Evolutionary conservation across 2,888 invertebrate genomes (phyloP).

Genomic region (Chydorus sphaericus): DNA sequence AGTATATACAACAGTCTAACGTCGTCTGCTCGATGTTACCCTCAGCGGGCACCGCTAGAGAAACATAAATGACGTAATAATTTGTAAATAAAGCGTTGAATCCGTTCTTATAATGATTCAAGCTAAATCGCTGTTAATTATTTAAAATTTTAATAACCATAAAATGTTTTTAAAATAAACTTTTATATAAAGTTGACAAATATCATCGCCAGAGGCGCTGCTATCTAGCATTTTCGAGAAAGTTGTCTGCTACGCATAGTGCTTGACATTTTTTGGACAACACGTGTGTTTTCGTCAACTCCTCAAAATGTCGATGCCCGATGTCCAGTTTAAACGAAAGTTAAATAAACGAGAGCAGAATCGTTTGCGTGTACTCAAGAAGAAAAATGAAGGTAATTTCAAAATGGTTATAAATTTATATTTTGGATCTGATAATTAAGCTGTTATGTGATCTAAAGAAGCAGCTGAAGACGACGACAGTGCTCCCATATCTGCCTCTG

Average conservation of each 20-base stretch:
- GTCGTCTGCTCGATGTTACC: too few relatives aligned
- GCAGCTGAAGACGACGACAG: constrained; percentile 1
- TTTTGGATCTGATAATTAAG: too few relatives aligned
- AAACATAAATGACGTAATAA: too few relatives aligned
- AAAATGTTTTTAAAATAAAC: background rate
- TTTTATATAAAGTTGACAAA: background rate
- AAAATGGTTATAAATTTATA: too few relatives aligned
- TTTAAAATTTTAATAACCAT: background rate
- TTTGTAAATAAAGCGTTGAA: too few relatives aligned
- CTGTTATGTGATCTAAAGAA: background rate
- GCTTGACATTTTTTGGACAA: background rate
- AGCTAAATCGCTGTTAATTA: too few relatives aligned
- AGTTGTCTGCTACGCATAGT: background rate
- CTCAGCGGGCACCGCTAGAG: too few relatives aligned
- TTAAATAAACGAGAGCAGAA: constrained; percentile 61
- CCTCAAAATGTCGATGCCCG: constrained; percentile 23
- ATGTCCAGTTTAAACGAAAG: constrained; percentile 58
- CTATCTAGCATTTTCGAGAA: background rate
- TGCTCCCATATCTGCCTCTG: constrained; percentile 20
- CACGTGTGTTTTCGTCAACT: background rate
- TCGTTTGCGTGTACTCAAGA: constrained; percentile 43
- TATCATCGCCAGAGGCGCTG: background rate
- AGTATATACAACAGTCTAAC: too few relatives aligned
- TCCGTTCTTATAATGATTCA: too few relatives aligned
- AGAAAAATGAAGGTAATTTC: constrained; percentile 34